These are phyloP conservation scores for Crematogaster levior DNA, from an alignment of 2,888 invertebrate genomes.

Conservation along the genomic window DNA sequence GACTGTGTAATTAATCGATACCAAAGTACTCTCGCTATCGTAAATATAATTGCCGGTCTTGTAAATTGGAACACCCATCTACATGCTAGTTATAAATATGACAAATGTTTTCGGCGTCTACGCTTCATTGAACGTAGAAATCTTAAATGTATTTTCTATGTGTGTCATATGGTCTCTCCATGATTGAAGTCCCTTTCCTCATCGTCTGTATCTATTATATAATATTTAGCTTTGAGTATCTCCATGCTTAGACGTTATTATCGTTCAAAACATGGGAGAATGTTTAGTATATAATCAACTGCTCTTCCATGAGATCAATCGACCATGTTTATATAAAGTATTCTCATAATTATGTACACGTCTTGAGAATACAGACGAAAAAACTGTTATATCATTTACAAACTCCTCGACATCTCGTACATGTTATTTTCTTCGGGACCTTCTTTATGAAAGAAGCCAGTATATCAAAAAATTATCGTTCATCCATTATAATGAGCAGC, in stretches of 20 bases:
- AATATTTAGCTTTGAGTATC: not conserved
- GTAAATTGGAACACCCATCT: not conserved
- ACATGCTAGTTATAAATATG: slow-evolving; percentile 22
- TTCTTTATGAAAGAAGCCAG: not conserved
- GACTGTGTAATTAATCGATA: too few species aligned
- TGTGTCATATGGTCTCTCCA: not conserved
- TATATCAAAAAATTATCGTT: slow-evolving; percentile 30
- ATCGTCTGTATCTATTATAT: slow-evolving; percentile 11
- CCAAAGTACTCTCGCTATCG: not conserved
- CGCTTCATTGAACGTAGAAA: not conserved
- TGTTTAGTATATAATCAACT: slow-evolving; percentile 60
- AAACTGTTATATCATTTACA: slow-evolving; percentile 7
- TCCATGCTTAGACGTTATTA: not conserved
- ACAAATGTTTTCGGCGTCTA: slow-evolving; percentile 10
- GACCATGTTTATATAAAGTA: slow-evolving; percentile 36
- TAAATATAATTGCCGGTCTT: not conserved
- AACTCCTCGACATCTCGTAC: not conserved
- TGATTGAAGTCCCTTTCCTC: slow-evolving; percentile 7
- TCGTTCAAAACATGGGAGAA: slow-evolving; percentile 53
- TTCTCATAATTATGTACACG: too few species aligned
- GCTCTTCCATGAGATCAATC: not conserved
- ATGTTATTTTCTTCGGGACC: not conserved
- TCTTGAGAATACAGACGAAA: slow-evolving; percentile 7
- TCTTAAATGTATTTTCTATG: slow-evolving; percentile 28
- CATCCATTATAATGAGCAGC: slow-evolving; percentile 45